These are phyloP conservation scores for Himalopsyche phryganea DNA, from an alignment of 1,140 invertebrate genomes.

Conservation along the genomic window DNA sequence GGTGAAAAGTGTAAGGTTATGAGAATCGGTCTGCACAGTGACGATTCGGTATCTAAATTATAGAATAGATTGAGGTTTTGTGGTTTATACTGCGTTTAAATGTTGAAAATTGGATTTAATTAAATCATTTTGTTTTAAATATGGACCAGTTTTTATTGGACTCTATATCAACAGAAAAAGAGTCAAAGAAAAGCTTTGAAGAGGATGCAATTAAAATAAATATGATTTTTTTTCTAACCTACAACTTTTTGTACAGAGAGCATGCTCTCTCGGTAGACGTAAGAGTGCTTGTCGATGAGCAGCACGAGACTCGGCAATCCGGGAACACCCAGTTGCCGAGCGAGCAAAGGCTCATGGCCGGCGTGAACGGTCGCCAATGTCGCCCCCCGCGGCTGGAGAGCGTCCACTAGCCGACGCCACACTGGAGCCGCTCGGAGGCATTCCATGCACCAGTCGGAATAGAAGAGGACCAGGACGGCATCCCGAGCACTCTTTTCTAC, in stretches of 20 bases:
- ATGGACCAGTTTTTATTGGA: too few relatives aligned
- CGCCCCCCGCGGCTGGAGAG: slow-evolving; percentile 74
- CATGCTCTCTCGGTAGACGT: slow-evolving; percentile 74
- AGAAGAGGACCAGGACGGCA: slow-evolving; percentile 83
- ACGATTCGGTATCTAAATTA: too few relatives aligned
- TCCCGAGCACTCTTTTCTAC: slow-evolving; percentile 76
- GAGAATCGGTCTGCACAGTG: too few relatives aligned
- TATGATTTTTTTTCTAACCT: slow-evolving; percentile 46
- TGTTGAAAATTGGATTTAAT: too few relatives aligned
- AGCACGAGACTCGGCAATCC: slow-evolving; percentile 77
- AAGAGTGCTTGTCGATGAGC: slow-evolving; percentile 76
- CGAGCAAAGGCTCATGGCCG: slow-evolving; percentile 70
- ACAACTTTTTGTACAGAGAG: slow-evolving; percentile 76
- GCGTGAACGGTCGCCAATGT: slow-evolving; percentile 79
- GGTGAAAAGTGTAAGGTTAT: too few relatives aligned
- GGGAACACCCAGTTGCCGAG: slow-evolving; percentile 73
- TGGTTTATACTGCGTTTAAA: too few relatives aligned
- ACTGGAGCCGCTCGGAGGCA: slow-evolving; percentile 81
- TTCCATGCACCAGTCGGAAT: slow-evolving; percentile 90
- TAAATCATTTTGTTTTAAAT: too few relatives aligned
- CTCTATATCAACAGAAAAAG: too few relatives aligned
- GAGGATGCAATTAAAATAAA: too few relatives aligned
- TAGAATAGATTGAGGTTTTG: too few relatives aligned
- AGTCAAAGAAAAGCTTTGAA: too few relatives aligned
- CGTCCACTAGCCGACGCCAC: slow-evolving; percentile 77